Evolutionary conservation across 2,797 vertebrate species (phyloP).

Genomic region (Petrocephalus sullivani): DNA sequence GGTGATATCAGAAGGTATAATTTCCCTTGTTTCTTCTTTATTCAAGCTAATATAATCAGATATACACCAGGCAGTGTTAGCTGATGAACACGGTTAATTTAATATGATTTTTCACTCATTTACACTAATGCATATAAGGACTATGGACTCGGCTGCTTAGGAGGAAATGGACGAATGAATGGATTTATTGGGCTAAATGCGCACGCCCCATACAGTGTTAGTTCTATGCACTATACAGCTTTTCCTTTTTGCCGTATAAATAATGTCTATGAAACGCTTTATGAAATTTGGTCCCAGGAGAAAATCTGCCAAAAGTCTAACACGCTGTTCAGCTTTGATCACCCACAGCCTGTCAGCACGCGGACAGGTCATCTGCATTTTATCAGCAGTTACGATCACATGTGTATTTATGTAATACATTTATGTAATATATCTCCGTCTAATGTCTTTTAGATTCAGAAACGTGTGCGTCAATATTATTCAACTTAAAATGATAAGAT

Average conservation of each 20-base stretch:
- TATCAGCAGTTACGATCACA: not conserved
- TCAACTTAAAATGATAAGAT: not conserved
- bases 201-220: not conserved
- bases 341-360: not conserved
- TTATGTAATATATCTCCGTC: not conserved
- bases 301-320: not conserved
- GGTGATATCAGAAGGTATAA: not conserved
- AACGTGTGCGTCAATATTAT: not conserved
- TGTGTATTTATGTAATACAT: not conserved
- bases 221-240: not conserved
- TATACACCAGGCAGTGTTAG: not conserved
- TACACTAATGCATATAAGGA: not conserved
- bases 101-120: conserved; percentile 2
- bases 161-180: not conserved
- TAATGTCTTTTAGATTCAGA: not conserved
- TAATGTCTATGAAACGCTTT: not conserved
- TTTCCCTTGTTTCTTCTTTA: not conserved
- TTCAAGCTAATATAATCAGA: not conserved
- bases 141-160: not conserved
- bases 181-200: not conserved
- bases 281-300: not conserved
- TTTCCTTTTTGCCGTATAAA: not conserved
- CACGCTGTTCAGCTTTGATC: not conserved
- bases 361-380: not conserved
- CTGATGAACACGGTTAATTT: not conserved